A percentile compares a stretch with the other conserved stretches of the same genome.
Evolutionary conservation across 2,113 vertebrate genomes (phyloP).

Genomic region (Hiodon alosoides): DNA sequence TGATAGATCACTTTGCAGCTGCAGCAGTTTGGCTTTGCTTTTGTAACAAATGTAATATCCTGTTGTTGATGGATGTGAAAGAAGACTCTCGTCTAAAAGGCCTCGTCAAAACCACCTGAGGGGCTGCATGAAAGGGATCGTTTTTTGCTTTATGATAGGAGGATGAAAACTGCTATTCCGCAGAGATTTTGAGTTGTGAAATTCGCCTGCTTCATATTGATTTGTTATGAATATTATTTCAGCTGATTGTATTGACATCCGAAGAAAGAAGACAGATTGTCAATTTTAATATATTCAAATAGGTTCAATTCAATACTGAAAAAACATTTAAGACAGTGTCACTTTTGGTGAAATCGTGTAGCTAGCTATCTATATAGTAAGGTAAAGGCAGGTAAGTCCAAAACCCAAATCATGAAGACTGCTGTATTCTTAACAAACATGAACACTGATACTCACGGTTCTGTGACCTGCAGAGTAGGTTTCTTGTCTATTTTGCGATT

Average conservation of each 20-base stretch:
- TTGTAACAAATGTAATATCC: conserved; percentile 4
- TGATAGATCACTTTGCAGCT: not conserved
- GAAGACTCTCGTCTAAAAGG: not conserved
- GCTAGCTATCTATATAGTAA: too few species aligned
- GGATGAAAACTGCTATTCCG: not conserved
- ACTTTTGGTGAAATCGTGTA: too few species aligned
- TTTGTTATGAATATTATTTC: not conserved
- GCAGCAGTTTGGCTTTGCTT: not conserved
- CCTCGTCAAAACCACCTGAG: not conserved
- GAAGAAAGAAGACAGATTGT: not conserved
- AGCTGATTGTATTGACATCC: not conserved
- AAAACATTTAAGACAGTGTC: too few species aligned
- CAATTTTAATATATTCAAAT: too few species aligned
- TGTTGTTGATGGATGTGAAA: not conserved
- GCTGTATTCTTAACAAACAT: too few species aligned
- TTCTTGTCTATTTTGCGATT: too few species aligned
- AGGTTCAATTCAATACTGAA: too few species aligned
- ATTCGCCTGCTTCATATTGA: conserved; percentile 11
- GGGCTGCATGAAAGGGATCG: not conserved
- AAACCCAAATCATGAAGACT: too few species aligned
- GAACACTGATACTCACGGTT: too few species aligned
- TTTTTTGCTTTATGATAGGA: not conserved
- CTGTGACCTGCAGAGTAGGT: too few species aligned
- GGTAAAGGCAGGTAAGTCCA: too few species aligned
- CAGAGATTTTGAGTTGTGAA: conserved; percentile 6